These are phyloP conservation scores for Dolichotis patagonum DNA, from an alignment of 2,113 vertebrate species.

Conservation along the genomic window DNA sequence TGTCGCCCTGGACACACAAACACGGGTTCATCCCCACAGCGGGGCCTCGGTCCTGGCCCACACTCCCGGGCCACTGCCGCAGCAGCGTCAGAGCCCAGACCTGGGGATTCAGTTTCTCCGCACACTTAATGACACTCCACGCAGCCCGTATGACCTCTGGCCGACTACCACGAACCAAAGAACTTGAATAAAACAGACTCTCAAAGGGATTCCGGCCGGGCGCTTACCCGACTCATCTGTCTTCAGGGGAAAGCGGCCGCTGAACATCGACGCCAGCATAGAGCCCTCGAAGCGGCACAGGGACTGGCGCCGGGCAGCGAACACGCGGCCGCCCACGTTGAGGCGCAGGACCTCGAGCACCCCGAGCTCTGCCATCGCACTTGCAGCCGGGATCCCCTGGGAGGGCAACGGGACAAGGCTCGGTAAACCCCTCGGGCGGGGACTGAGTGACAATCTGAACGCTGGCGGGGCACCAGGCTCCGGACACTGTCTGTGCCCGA, in stretches of 20 bases:
- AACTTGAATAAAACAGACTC: too few species aligned
- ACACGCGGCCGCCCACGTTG: constrained; percentile 83
- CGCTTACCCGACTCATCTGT: constrained; percentile 84
- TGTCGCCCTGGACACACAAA: not conserved
- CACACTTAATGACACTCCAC: constrained; percentile 23
- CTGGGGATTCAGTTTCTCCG: constrained; percentile 29
- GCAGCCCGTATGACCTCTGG: constrained; percentile 29
- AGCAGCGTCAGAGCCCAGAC: constrained; percentile 13
- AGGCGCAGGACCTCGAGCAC: constrained; percentile 80
- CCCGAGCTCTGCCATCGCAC: constrained; percentile 67
- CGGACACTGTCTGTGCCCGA: too few species aligned
- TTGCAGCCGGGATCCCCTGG: too few species aligned
- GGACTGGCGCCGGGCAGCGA: constrained; percentile 81
- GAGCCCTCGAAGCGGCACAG: constrained; percentile 86
- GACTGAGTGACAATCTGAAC: too few species aligned
- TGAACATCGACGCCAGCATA: constrained; percentile 87
- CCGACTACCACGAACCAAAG: not conserved
- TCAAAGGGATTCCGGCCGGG: too few species aligned
- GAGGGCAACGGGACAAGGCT: too few species aligned
- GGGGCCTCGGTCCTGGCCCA: not conserved
- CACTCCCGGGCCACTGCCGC: not conserved
- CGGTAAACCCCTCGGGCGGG: too few species aligned
- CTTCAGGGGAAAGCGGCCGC: constrained; percentile 87
- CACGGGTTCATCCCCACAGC: not conserved
- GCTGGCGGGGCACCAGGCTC: too few species aligned